A percentile compares a stretch with the other conserved stretches of the same genome.
Evolutionary conservation across 2,888 invertebrate genomes (phyloP).

Genomic region (Entomobrya multifasciata): DNA sequence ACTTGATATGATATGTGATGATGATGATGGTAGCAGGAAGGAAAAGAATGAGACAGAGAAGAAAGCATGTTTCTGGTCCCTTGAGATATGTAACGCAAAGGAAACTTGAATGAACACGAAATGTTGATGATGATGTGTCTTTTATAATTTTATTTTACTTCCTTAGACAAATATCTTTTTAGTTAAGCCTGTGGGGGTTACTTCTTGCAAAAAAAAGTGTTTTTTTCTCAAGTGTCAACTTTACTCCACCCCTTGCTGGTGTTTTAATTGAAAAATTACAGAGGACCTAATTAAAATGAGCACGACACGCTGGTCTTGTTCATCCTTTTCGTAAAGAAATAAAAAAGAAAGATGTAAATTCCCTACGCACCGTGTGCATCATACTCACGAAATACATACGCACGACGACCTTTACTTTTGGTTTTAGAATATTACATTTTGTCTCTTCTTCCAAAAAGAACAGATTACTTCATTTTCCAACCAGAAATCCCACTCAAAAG

Average conservation of each 20-base stretch:
- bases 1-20: not conserved
- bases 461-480: constrained; percentile 1
- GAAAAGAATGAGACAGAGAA: not conserved
- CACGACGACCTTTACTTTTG: not conserved
- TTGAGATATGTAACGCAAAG: no score
- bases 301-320: constrained; percentile 30
- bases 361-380: no score
- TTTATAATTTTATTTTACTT: constrained; percentile 6
- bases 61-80: not conserved
- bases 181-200: constrained; percentile 49
- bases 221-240: constrained; percentile 64
- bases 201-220: constrained; percentile 36
- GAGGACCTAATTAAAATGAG: constrained; percentile 64
- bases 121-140: constrained; percentile 9
- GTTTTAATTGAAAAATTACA: constrained; percentile 71
- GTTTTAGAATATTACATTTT: constrained; percentile 20
- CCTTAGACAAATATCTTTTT: constrained; percentile 24
- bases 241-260: constrained; percentile 55
- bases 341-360: not conserved
- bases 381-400: no score
- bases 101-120: constrained; percentile 14
- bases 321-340: not conserved
- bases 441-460: constrained; percentile 11
- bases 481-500: not conserved
- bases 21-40: not conserved